phyloP scores from a whole-genome alignment of 2,797 vertebrate genomes.

The Anolis apletophallus region DNA sequence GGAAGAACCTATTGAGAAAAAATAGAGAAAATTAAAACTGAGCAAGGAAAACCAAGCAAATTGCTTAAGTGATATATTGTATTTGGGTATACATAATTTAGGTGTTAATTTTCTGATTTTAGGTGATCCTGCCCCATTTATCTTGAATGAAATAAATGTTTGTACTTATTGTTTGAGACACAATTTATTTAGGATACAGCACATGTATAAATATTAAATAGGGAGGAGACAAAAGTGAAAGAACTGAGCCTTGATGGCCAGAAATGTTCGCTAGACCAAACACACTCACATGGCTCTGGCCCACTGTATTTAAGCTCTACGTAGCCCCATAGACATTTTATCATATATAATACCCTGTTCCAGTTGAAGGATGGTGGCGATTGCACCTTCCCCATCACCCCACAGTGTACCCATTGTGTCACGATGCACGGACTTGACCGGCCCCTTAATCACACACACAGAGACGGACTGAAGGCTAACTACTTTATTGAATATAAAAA shows the following conservation, averaged over 20 bases:
- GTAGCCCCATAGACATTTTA: background rate
- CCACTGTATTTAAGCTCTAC: background rate
- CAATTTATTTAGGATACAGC: background rate
- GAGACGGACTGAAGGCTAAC: too few species aligned
- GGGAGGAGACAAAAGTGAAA: background rate
- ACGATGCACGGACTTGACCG: too few species aligned
- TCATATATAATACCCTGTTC: background rate
- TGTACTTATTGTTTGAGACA: background rate
- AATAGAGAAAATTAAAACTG: background rate
- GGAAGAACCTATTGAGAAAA: background rate
- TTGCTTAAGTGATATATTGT: background rate
- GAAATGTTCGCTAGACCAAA: background rate
- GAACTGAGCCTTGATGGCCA: background rate
- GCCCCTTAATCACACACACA: too few species aligned
- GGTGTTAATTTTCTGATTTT: constrained; percentile 8
- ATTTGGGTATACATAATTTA: background rate
- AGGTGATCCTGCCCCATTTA: background rate
- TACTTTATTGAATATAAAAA: too few species aligned
- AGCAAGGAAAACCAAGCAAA: background rate
- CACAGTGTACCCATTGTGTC: too few species aligned
- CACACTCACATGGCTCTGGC: background rate
- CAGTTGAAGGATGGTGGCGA: background rate
- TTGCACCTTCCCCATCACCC: too few species aligned
- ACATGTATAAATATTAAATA: background rate
- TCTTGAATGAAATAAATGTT: background rate